Conservation (phyloP, 2,113 vertebrate species). For the Macrotis lagotis region DNA sequence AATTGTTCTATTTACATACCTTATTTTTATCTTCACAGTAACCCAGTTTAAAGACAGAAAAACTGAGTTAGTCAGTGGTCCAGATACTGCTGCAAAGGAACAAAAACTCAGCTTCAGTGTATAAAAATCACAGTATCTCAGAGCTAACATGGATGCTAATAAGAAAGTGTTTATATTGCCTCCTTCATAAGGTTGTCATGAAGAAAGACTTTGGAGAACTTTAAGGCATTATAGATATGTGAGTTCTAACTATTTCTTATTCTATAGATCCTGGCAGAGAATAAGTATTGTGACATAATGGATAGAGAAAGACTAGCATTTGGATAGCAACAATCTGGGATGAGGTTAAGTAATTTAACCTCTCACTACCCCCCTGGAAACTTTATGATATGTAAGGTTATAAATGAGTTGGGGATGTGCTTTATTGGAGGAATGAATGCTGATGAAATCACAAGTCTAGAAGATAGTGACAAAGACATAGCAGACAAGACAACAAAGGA, state of each 20-base stretch:
- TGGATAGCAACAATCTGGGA: neutral
- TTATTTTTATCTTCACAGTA: neutral
- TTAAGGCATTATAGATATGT: neutral
- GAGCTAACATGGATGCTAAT: neutral
- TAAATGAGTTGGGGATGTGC: neutral
- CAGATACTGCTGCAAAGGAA: neutral
- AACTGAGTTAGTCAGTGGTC: neutral
- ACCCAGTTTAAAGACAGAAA: neutral
- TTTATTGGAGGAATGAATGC: neutral
- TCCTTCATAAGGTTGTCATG: neutral
- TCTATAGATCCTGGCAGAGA: neutral
- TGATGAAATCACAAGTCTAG: neutral
- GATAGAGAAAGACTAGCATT: neutral
- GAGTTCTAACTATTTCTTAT: neutral
- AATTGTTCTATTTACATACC: neutral
- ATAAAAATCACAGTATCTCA: neutral
- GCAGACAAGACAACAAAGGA: neutral
- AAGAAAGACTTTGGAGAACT: neutral
- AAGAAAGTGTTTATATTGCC: neutral
- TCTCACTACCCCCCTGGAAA: too few species aligned
- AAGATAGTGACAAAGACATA: neutral
- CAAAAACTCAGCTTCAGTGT: neutral
- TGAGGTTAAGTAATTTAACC: neutral
- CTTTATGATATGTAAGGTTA: neutral
- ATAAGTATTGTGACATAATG: neutral